A percentile compares a stretch with the other conserved stretches of the same genome.
phyloP scores from a whole-genome alignment of 2,797 vertebrate species.

The Oreortyx pictus region DNA sequence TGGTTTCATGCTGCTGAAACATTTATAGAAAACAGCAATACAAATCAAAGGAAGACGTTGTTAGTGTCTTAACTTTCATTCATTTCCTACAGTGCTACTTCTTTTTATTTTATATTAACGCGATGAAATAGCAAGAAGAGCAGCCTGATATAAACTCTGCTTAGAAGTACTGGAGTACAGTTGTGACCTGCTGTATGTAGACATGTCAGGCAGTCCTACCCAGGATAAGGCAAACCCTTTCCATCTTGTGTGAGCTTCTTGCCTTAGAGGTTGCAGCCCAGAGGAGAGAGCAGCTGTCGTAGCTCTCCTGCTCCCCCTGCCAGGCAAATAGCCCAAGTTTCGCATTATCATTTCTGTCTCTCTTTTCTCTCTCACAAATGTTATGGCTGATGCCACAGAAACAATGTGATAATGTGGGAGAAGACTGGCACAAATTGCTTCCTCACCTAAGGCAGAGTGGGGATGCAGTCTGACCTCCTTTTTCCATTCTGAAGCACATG shows the following conservation, averaged over 20 bases:
- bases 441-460: background rate
- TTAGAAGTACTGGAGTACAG: background rate
- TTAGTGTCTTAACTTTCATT: slow-evolving; percentile 57
- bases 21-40: slow-evolving; percentile 42
- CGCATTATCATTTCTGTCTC: fast-evolving
- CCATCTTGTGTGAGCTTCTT: background rate
- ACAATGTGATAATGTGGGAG: background rate
- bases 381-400: background rate
- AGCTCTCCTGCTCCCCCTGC: slow-evolving; percentile 49
- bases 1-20: slow-evolving; percentile 23
- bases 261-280: background rate
- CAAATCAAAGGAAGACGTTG: slow-evolving; percentile 49
- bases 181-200: slow-evolving; percentile 28
- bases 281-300: background rate
- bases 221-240: background rate
- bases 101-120: slow-evolving; percentile 32
- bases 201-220: background rate
- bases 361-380: background rate
- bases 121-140: slow-evolving; percentile 7
- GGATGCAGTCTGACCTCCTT: background rate
- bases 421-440: slow-evolving; percentile 2
- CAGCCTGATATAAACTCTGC: slow-evolving; percentile 31
- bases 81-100: slow-evolving; percentile 9
- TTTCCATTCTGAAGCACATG: background rate
- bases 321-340: background rate